Evolutionary conservation across 2,888 invertebrate species (phyloP).

Genomic region (Drosophila mettleri): DNA sequence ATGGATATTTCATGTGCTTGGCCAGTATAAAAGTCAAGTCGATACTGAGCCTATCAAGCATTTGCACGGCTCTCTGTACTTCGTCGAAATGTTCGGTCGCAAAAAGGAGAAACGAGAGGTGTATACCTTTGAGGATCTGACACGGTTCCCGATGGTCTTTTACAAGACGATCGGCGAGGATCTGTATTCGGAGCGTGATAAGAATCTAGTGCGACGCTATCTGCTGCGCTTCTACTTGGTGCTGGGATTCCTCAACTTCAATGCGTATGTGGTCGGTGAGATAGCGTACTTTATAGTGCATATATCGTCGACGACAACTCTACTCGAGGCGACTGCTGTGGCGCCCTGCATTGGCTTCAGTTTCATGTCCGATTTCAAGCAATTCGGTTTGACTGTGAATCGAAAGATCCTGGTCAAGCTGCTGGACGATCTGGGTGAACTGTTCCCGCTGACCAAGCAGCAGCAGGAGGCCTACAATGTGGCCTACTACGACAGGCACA

Average conservation of each 20-base stretch:
- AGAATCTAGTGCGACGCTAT: conserved; percentile 53
- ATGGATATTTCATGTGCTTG: conserved; percentile 56
- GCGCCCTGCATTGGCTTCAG: conserved; percentile 78
- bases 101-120: conserved; percentile 32
- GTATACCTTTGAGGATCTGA: conserved; percentile 65
- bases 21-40: conserved; percentile 39
- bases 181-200: conserved; percentile 65
- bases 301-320: conserved; percentile 65
- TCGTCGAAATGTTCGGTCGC: conserved; percentile 43
- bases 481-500: conserved; percentile 48
- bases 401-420: conserved; percentile 47
- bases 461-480: conserved; percentile 55
- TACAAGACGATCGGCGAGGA: conserved; percentile 80
- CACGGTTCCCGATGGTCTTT: conserved; percentile 67
- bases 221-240: conserved; percentile 58
- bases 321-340: conserved; percentile 79
- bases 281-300: conserved; percentile 71
- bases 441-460: conserved; percentile 61
- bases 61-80: background rate
- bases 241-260: conserved; percentile 72
- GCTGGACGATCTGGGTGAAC: conserved; percentile 62
- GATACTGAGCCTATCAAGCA: background rate
- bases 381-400: conserved; percentile 64
- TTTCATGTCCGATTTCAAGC: conserved; percentile 75
- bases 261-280: conserved; percentile 71